Conservation (phyloP, 2,797 vertebrate genomes). For the Notolabrus celidotus region DNA sequence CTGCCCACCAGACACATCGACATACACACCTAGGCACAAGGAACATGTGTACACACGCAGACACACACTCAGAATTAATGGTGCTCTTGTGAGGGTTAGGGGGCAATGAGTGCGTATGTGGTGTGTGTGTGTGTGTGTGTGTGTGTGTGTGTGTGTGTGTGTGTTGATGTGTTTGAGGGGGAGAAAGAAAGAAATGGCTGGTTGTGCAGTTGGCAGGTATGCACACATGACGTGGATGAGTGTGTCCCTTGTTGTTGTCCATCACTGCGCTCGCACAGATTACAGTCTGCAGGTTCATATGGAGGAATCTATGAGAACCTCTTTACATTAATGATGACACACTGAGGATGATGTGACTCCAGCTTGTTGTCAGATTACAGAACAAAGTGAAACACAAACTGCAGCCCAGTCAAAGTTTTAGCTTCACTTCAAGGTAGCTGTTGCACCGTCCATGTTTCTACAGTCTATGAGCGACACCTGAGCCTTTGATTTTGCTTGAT, state of each 20-base stretch:
- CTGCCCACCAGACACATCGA: conserved; percentile 73
- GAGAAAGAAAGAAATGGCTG: conserved; percentile 25
- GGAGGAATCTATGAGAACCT: too few species aligned
- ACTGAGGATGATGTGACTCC: too few species aligned
- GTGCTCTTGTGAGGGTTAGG: conserved; percentile 64
- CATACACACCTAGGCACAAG: conserved; percentile 64
- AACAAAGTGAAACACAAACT: too few species aligned
- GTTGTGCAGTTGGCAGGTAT: conserved; percentile 31
- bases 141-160: conserved; percentile 28
- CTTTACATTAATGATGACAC: too few species aligned
- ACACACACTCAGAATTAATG: conserved; percentile 70
- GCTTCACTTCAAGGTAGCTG: too few species aligned
- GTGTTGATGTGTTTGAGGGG: conserved; percentile 23
- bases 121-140: conserved; percentile 31
- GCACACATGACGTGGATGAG: conserved; percentile 7
- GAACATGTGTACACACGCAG: conserved; percentile 54
- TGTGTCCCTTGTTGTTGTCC: background rate
- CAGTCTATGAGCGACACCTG: too few species aligned
- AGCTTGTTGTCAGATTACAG: too few species aligned
- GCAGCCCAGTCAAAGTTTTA: too few species aligned
- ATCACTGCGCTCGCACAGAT: background rate
- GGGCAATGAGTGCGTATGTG: conserved; percentile 45
- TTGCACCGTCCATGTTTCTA: too few species aligned
- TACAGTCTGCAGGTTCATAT: background rate
- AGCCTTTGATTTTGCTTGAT: too few species aligned